Evolutionary conservation across 2,797 vertebrate species (phyloP).

Genomic region (Lithobates sylvaticus): DNA sequence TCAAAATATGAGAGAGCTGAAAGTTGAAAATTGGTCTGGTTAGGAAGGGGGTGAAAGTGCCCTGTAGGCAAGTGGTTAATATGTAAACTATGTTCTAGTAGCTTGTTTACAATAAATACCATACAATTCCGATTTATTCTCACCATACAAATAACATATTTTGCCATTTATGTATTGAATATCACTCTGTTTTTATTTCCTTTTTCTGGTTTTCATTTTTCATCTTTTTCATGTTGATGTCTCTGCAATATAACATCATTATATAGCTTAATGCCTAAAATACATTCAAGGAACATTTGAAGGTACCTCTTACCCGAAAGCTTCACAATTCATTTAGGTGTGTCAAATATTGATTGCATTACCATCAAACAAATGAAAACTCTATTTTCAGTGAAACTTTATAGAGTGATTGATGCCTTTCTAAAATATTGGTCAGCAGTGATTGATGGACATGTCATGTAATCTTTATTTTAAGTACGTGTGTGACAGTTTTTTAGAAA

Average conservation of each 20-base stretch:
- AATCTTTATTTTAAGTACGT: conserved; percentile 36
- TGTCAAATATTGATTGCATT: conserved; percentile 50
- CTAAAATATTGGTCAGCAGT: conserved; percentile 51
- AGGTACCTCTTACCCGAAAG: conserved; percentile 24
- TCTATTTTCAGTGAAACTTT: conserved; percentile 50
- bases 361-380: conserved; percentile 54
- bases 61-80: too few species aligned
- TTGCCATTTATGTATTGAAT: not conserved
- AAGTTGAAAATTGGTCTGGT: too few species aligned
- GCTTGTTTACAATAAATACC: too few species aligned
- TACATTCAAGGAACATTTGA: conserved; percentile 42
- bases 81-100: too few species aligned
- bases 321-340: conserved; percentile 43
- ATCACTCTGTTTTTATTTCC: not conserved
- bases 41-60: too few species aligned
- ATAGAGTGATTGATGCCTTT: conserved; percentile 47
- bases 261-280: conserved; percentile 51
- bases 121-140: too few species aligned
- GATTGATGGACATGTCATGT: conserved; percentile 44
- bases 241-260: conserved; percentile 42
- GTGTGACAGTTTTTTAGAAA: conserved; percentile 26
- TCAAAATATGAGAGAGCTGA: too few species aligned
- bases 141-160: too few species aligned
- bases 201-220: not conserved
- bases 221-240: conserved; percentile 5